phyloP scores from a whole-genome alignment of 2,888 invertebrate genomes.

The Troglohyphantes excavatus region DNA sequence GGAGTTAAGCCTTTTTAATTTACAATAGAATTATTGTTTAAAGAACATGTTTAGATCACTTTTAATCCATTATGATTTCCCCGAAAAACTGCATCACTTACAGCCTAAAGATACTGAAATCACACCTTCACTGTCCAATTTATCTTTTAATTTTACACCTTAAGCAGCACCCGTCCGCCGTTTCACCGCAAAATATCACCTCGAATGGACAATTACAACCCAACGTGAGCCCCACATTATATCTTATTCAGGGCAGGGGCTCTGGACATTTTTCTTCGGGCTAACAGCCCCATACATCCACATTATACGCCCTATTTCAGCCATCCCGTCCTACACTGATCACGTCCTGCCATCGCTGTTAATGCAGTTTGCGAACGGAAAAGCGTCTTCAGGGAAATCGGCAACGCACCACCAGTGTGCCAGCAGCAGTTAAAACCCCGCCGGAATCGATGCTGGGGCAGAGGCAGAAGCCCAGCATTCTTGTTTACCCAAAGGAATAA shows the following conservation, averaged over 20 bases:
- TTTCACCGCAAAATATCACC: not conserved
- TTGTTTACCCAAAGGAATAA: slow-evolving; percentile 2
- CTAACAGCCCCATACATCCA: slow-evolving; percentile 16
- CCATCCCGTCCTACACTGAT: slow-evolving; percentile 35
- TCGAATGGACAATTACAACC: slow-evolving; percentile 19
- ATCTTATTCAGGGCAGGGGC: slow-evolving; percentile 15
- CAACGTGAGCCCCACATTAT: not conserved
- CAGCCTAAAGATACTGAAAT: no score
- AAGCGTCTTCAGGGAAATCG: slow-evolving; percentile 27
- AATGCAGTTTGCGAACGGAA: slow-evolving; percentile 56
- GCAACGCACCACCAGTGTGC: not conserved
- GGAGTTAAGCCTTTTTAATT: no score
- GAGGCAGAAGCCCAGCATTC: slow-evolving; percentile 9
- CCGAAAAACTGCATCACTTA: no score
- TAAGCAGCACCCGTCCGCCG: not conserved
- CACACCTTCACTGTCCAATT: no score
- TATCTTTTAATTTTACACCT: no score
- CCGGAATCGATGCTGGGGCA: slow-evolving; percentile 27
- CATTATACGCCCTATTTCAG: slow-evolving; percentile 13
- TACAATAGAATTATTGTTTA: no score
- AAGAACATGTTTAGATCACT: no score
- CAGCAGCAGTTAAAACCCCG: not conserved
- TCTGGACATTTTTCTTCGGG: slow-evolving; percentile 7
- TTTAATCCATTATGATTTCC: no score
- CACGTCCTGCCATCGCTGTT: slow-evolving; percentile 55